Base-by-base conservation (phyloP, 2,888 invertebrate species). In the Brenthis ino region DNA sequence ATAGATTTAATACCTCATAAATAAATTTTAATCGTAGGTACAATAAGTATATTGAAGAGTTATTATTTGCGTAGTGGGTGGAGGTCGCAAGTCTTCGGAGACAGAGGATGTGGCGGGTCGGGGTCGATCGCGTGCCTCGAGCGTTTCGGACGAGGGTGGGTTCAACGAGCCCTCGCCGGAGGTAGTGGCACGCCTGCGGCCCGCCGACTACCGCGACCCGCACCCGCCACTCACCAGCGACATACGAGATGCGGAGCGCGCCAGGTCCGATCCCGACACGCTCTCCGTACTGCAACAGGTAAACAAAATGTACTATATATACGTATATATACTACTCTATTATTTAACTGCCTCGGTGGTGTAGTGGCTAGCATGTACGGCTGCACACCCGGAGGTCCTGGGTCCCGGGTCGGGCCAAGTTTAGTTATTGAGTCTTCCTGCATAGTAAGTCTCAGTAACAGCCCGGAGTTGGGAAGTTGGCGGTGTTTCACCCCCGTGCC, bases 151-250 rank as follows among this genome's bases (percentile, higher is more conserved):
- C 84, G 95, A 95, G 82, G 95, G 95, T 65, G 95, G 95, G 63
- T 95, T 95, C 88, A 95, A 95, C 86, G 96, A 95, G 85, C 95
- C 95, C 33, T 95, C 94, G 72, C 95, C 95, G 16, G 95, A 95
- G 85, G 94, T 96, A 78, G 95, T 95, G 85, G 95, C 95, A 72
- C 91, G 94, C 68, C 82, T 94, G 76, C 85, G 87, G 74, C 92
- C 92, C 47, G 91, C 91, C 5, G 91, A 91, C 67, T 90, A 89
- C 82, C 85, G 91, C 73, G 90, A 89, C 67, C 87, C 86, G 57
- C 82, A 82, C 54, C 75, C 76, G 65, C 82, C 84, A 64, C 86
- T 88, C 78, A 87, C 89, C 55, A 75, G 72, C 48, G 91, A 90
- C 75, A 84, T 85, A 50, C 80, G 89, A 6, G 89, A 89, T 76